Conservation (phyloP, 2,888 invertebrate genomes). For the Muschampia plurimacula region DNA sequence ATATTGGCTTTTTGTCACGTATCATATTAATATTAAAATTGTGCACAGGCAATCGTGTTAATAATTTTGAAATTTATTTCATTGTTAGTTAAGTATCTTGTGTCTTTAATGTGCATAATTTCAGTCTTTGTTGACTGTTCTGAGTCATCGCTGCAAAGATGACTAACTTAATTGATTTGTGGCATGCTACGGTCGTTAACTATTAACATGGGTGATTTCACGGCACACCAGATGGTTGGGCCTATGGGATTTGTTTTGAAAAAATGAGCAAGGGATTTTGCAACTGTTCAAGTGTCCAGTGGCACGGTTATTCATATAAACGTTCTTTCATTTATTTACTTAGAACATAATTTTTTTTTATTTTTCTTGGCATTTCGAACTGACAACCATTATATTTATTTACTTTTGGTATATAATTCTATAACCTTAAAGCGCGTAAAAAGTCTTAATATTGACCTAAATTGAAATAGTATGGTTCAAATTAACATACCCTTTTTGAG, state of each 20-base stretch:
- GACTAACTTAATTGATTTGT: slow-evolving; percentile 80
- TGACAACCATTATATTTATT: too few relatives aligned
- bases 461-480: too few relatives aligned
- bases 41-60: neutral
- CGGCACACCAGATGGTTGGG: slow-evolving; percentile 48
- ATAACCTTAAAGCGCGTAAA: too few relatives aligned
- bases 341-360: neutral
- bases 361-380: neutral
- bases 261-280: slow-evolving; percentile 33
- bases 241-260: slow-evolving; percentile 30
- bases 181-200: slow-evolving; percentile 75
- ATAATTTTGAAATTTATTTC: slow-evolving; percentile 4
- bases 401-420: too few relatives aligned
- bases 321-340: neutral
- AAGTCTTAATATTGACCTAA: too few relatives aligned
- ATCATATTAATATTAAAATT: too few relatives aligned
- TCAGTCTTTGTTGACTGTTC: slow-evolving; percentile 57
- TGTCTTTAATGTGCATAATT: slow-evolving; percentile 40
- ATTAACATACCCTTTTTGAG: neutral
- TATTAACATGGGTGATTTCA: slow-evolving; percentile 70
- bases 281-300: slow-evolving; percentile 11
- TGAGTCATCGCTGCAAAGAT: slow-evolving; percentile 72
- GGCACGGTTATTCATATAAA: neutral
- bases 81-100: neutral
- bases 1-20: too few relatives aligned